Base-by-base conservation (phyloP, 2,888 invertebrate species). In the Sicus ferrugineus region DNA sequence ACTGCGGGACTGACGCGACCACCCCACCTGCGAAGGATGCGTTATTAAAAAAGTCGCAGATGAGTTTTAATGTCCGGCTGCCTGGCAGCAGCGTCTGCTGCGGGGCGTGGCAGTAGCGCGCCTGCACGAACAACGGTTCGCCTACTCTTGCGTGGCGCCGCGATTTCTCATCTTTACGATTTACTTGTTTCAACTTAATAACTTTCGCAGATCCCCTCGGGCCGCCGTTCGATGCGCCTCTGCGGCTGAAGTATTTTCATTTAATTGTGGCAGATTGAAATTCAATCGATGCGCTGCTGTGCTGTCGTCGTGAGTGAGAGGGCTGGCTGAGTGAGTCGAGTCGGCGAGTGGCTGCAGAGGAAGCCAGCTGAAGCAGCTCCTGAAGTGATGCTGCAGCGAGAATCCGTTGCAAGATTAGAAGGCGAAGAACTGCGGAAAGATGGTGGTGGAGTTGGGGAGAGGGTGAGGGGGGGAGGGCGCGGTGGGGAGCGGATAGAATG, bases 221-320 rank as follows among this genome's bases (percentile, higher is more conserved):
- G 42, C 42, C 42, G 16, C 42, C 38, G 7, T 42, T 9, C 4
- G 42, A 42, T 16, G 16, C 42, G 16, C 42, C 42, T 42, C 42
- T 42, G 42, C 42, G 4, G 9, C 7, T 56, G 56, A 4, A 56
- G 30, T 28, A 28, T 28, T 14, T 56, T 16, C 30, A 30, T 42
- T 61, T 23, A 42, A 38, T 61, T 61, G 34, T 21, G 5, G 23
- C 21, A 61, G 31, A 61, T 61, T 61, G 61, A 61, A 61, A 61
- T 34, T 38, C 61, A 34, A 61, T 61, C 38, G 61, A 34, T 34
- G 23, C 16, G 61, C 61, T 34, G 61, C 61, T 42, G 16, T 42
- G 42, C 42, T 42, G 42, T 42, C 42, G n/a, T 42, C 42, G 42
- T 42, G 14, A 9, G 42, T 9, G 42, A 4, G 5, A 4, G 42